phyloP scores from a whole-genome alignment of 2,888 invertebrate species.

The Athrips mouffetella region DNA sequence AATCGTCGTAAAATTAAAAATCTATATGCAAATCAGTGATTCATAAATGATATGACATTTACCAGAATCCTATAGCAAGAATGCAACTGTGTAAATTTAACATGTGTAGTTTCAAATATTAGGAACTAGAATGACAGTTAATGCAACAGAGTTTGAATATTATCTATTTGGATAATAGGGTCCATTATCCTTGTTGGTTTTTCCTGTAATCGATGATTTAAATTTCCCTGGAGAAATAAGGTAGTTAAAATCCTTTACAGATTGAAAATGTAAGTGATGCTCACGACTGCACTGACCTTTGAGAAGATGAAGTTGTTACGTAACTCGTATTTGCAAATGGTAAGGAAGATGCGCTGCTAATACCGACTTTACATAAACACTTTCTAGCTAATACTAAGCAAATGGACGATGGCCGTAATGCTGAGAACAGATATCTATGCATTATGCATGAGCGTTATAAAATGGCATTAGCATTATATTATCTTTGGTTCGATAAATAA shows the following conservation, averaged over 20 bases:
- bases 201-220: too few relatives aligned
- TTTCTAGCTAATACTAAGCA: conserved; percentile 53
- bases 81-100: too few relatives aligned
- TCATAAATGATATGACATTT: conserved; percentile 11
- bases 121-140: too few relatives aligned
- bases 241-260: too few relatives aligned
- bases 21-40: conserved; percentile 11
- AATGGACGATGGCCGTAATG: conserved; percentile 30
- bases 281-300: conserved; percentile 45
- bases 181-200: too few relatives aligned
- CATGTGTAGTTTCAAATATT: too few relatives aligned
- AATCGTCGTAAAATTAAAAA: conserved; percentile 7
- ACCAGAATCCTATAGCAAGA: too few relatives aligned
- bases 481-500: too few relatives aligned
- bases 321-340: conserved; percentile 60
- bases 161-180: too few relatives aligned
- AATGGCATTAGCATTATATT: too few relatives aligned
- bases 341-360: conserved; percentile 52
- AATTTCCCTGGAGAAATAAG: too few relatives aligned
- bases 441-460: conserved; percentile 5
- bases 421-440: conserved; percentile 3
- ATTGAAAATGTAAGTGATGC: background rate
- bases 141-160: too few relatives aligned
- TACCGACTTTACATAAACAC: conserved; percentile 58
- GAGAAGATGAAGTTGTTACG: conserved; percentile 59